Evolutionary conservation across 2,888 invertebrate species (phyloP).

Genomic region (Eupithecia subumbrata): DNA sequence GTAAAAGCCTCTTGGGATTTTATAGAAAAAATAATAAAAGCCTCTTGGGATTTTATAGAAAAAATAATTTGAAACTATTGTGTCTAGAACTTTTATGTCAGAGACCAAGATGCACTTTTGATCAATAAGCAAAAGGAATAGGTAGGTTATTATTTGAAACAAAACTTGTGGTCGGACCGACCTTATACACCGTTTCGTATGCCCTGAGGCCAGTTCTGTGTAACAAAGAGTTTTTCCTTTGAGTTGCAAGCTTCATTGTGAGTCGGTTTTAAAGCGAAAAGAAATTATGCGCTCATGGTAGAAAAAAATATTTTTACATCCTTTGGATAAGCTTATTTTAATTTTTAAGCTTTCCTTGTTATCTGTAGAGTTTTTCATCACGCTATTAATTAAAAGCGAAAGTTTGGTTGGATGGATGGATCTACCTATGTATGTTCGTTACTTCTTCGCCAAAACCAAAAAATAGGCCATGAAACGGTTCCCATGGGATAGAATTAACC

Average conservation of each 20-base stretch:
- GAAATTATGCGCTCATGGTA: background rate
- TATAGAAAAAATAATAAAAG: too few relatives aligned
- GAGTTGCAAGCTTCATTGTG: conserved; percentile 17
- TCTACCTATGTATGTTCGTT: background rate
- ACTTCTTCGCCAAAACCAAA: background rate
- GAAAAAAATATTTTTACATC: background rate
- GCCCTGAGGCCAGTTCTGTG: conserved; percentile 12
- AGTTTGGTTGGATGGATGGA: background rate
- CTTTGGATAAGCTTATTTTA: background rate
- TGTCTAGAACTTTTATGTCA: background rate
- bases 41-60: too few relatives aligned
- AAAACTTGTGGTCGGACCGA: background rate
- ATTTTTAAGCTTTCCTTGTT: background rate
- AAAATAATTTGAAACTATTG: background rate
- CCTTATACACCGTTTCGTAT: background rate
- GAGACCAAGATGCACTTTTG: background rate
- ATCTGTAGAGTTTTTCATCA: background rate
- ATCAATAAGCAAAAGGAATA: background rate
- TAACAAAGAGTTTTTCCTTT: conserved; percentile 26
- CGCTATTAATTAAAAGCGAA: background rate
- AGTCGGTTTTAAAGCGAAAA: conserved; percentile 11
- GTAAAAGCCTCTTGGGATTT: too few relatives aligned
- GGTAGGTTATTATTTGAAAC: background rate
- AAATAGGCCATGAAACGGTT: background rate
- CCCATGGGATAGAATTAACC: background rate